Conservation (phyloP, 2,888 invertebrate species). For the Drosophila hawaiiensis region DNA sequence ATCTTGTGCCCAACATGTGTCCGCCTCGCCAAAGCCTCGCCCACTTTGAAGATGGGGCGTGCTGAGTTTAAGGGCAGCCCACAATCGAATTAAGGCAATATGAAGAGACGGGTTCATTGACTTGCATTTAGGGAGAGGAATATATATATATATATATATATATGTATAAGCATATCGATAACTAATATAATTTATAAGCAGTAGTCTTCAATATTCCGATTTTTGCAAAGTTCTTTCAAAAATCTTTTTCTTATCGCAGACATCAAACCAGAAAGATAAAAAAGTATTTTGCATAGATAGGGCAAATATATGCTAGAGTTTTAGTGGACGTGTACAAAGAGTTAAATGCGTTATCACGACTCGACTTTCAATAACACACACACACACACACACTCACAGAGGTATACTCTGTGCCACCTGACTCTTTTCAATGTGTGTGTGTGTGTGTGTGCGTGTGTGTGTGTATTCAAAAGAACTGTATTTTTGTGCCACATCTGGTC, state of each 20-base stretch:
- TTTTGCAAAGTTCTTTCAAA: background rate
- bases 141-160: background rate
- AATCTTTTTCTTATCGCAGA: slow-evolving; percentile 18
- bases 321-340: background rate
- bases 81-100: slow-evolving; percentile 24
- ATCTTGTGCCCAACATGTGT: slow-evolving; percentile 42
- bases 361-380: slow-evolving; percentile 5
- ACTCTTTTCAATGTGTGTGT: slow-evolving; percentile 13
- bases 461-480: slow-evolving; percentile 41
- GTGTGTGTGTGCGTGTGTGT: slow-evolving; percentile 18
- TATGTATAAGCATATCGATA: background rate
- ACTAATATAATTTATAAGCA: background rate
- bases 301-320: background rate
- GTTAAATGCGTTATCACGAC: slow-evolving; percentile 12
- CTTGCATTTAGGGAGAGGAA: slow-evolving; percentile 26
- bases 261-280: slow-evolving; percentile 24
- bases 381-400: background rate
- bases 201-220: background rate
- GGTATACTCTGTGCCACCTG: slow-evolving; percentile 22
- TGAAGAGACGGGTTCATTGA: slow-evolving; percentile 40
- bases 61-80: slow-evolving; percentile 24
- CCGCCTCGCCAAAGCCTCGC: slow-evolving; percentile 24
- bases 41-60: slow-evolving; percentile 26
- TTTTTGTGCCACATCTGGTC: slow-evolving; percentile 66
- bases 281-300: slow-evolving; percentile 49